A percentile compares a stretch with the other conserved stretches of the same genome.
phyloP scores from a whole-genome alignment of 2,888 invertebrate species.

The Dichetophora obliterata region DNA sequence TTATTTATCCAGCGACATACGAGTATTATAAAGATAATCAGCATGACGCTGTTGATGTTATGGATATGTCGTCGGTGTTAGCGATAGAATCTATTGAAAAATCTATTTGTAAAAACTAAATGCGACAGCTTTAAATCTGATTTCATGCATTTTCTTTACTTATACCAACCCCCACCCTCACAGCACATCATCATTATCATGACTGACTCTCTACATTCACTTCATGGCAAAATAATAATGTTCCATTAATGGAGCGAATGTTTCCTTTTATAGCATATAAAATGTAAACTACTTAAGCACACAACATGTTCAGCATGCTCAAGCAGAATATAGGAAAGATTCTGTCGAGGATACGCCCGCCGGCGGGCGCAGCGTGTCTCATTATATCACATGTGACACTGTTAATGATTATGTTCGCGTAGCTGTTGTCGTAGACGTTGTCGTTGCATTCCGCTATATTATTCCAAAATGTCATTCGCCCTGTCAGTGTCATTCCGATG shows the following conservation, averaged over 20 bases:
- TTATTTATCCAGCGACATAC: no score
- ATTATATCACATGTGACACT: constrained; percentile 68
- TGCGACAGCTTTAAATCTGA: constrained; percentile 65
- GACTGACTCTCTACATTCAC: constrained; percentile 8
- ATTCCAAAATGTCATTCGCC: constrained; percentile 34
- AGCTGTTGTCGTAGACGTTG: constrained; percentile 26
- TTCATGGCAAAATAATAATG: constrained; percentile 53
- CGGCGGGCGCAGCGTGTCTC: constrained; percentile 59
- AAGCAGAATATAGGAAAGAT: neutral
- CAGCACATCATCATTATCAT: neutral
- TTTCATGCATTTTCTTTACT: constrained; percentile 57
- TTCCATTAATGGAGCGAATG: constrained; percentile 63
- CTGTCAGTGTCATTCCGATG: constrained; percentile 28
- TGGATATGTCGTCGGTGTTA: no score
- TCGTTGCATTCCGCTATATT: constrained; percentile 35
- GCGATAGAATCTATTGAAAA: constrained; percentile 57
- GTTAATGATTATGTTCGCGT: constrained; percentile 59
- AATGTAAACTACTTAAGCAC: constrained; percentile 66
- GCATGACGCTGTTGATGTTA: no score
- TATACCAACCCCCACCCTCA: neutral
- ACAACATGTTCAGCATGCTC: constrained; percentile 46
- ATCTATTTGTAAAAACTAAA: constrained; percentile 64
- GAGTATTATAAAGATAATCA: no score
- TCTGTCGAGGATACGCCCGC: constrained; percentile 29
- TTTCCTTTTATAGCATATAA: constrained; percentile 61